Evolutionary conservation across 1,140 invertebrate species (phyloP), one percentile per base, ranked within the genome.

Genomic region (Leptopilina boulardi): DNA sequence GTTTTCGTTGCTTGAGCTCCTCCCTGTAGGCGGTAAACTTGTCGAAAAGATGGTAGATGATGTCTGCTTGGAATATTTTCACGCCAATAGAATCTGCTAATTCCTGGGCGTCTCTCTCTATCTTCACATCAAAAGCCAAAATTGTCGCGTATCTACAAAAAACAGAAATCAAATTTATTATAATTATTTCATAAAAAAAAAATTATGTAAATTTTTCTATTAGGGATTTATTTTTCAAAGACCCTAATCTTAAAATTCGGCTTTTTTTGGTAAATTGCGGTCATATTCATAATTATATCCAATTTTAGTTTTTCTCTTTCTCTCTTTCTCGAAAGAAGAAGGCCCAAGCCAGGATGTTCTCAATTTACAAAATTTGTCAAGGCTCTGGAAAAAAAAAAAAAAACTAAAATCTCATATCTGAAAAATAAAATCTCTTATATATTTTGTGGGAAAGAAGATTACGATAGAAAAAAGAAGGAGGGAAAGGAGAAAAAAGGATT

Each of bases 41-140:
- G 91, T 99, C 99, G 91, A 99, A 99, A 77, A 99, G 92, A 92
- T 99, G 99, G 92, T 99, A 99, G 86, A 99, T 99, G 88, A 99
- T 99, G 90, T 99, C 98, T 2, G 99, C 99, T 76, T 98, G 96
- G 94, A 99, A 99, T 86, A 99, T 98, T 91, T 96, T 98, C 54
- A 99, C 98, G 73, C 97, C 97, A 56, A 98, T 88, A 70, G 94
- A 94, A 86, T 99, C 98, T 0, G 99, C 99, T 88, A 99, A 91
- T 88, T 99, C 98, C 92, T 99, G 98, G 0, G 98, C 99, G 86
- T 99, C 99, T 75, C 95, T 93, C 88, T 99, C 99, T 34, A 99
- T 95, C 92, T 99, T 99, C 0, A 99, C 99, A 92, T 99, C 99
- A 90, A 99, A 99, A 0, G 99, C 99, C 77, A 99, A 93, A 89